Base-by-base conservation (phyloP, 2,888 invertebrate genomes). In the Chydorus sphaericus region DNA sequence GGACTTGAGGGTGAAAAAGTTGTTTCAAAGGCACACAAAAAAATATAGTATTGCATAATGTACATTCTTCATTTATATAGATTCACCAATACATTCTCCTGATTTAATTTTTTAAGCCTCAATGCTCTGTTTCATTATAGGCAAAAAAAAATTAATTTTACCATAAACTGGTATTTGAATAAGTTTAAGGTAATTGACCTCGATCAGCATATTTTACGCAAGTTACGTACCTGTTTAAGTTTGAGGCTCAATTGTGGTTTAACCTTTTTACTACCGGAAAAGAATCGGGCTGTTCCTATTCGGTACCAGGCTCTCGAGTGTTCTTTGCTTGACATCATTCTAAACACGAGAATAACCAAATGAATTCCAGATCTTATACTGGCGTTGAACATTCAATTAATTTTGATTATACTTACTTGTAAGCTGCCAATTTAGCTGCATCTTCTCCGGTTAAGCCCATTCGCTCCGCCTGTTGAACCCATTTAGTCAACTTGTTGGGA, bases 221-320 rank as follows among this genome's bases (percentile, higher is more conserved):
- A n/a, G n/a, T n/a, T 51, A 65, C n/a, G 64, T 64, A 76, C 76
- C 67, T 75, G 69, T 63, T 72, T 68, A 33, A 77, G 69, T 55
- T 71, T 70, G 5, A 68, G 65, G 56, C 67, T 68, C 44, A 76
- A 67, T 39, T 67, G 64, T 1, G 76, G 75, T 60, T 70, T 63
- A 60, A 71, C 65, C 65, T 71, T 68, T 52, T 68, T 65, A 31
- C 73, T 70, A 16, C 76, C 77, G 4, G 73, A 70, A 58, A 77
- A 60, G 52, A 66, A 67, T 8, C 76, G 65, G 37, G 73, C 70
- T 28, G 76, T 77, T 55, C 75, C 74, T 60, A 78, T 76, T 11
- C 78, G 70, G 66, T 79, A 78, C 75, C 77, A 78, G 61, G 75
- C 70, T 8, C 74, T 68, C 37, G 72, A 71, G 62, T 77, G 77